phyloP scores from a whole-genome alignment of 2,888 invertebrate species.

The Drosophila merina region DNA sequence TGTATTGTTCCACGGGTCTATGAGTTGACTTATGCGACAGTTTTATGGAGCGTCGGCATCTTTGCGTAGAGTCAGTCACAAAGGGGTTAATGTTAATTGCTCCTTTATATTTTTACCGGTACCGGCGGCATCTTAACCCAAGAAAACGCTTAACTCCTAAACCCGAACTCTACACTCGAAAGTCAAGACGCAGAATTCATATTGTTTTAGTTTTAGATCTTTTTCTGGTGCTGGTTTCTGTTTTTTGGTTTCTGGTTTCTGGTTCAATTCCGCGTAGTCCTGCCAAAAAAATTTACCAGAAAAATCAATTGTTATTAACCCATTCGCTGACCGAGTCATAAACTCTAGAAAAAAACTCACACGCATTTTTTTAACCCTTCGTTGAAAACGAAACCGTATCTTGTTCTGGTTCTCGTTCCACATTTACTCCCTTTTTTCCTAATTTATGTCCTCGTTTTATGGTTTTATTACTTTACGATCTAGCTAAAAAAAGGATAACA shows the following conservation, averaged over 20 bases:
- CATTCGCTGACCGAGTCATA: slow-evolving; percentile 66
- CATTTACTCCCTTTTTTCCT: slow-evolving; percentile 65
- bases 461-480: slow-evolving; percentile 74
- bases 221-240: not conserved
- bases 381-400: slow-evolving; percentile 39
- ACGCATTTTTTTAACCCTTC: slow-evolving; percentile 67
- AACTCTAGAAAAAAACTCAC: slow-evolving; percentile 26
- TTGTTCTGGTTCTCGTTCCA: slow-evolving; percentile 64
- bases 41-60: slow-evolving; percentile 67
- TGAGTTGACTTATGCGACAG: slow-evolving; percentile 73
- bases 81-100: slow-evolving; percentile 76
- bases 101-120: slow-evolving; percentile 64
- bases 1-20: slow-evolving; percentile 43
- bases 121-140: slow-evolving; percentile 24
- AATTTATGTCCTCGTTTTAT: slow-evolving; percentile 62
- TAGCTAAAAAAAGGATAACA: slow-evolving; percentile 45
- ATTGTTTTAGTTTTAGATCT: slow-evolving; percentile 11
- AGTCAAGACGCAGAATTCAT: slow-evolving; percentile 36
- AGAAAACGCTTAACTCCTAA: slow-evolving; percentile 3
- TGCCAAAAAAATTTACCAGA: slow-evolving; percentile 28
- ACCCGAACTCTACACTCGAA: slow-evolving; percentile 19
- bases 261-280: slow-evolving; percentile 56
- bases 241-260: slow-evolving; percentile 3
- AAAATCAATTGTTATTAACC: slow-evolving; percentile 53
- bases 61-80: slow-evolving; percentile 47